Evolutionary conservation across 1,140 invertebrate genomes (phyloP), one percentile per base, ranked within the genome.

Genomic region (Ostrea edulis): DNA sequence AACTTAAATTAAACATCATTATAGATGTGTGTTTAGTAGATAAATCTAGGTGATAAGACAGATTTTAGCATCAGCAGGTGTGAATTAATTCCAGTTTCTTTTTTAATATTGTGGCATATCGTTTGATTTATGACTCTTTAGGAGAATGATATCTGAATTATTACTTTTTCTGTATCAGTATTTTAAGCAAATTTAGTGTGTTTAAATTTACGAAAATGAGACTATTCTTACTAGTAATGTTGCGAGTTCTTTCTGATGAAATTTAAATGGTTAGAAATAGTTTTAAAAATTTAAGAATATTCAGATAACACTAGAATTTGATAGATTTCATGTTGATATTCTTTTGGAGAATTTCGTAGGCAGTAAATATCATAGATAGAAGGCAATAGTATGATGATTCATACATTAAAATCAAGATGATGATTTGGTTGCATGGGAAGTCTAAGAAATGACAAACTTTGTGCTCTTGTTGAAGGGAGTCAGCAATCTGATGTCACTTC

Each of bases 1-100:
- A 83, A 83, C 52, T 83, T 83, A 83, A 83, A 83, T 83, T 83
- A 54, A 83, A 83, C 82, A 83, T 83, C 52, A 83, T 83, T 52
- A 54, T 83, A 83, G 52, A 83, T 54, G 52, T 83, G 82, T 83
- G 44, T 83, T 52, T 53, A 83, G 82, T 83, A 83, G 82, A 83
- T 83, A 83, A 83, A 83, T 83, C 82, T 52, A 52, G 44, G 52
- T 77, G 68, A 77, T 77, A 77, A 77, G 68, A 77, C 68, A 77
- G 68, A 77, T 77, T 77, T 77, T 83, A 83, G 82, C 52, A 53
- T 53, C 44, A 83, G 82, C 82, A 83, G 82, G 82, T 83, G 82
- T 83, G 82, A 83, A 83, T 83, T 53, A 83, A 83, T 83, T 53
- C 44, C 82, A 53, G 52, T 83, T 83, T 83, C 44, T 83, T 54